Base-by-base conservation (phyloP, 2,113 vertebrate genomes). In the Istiophorus platypterus region DNA sequence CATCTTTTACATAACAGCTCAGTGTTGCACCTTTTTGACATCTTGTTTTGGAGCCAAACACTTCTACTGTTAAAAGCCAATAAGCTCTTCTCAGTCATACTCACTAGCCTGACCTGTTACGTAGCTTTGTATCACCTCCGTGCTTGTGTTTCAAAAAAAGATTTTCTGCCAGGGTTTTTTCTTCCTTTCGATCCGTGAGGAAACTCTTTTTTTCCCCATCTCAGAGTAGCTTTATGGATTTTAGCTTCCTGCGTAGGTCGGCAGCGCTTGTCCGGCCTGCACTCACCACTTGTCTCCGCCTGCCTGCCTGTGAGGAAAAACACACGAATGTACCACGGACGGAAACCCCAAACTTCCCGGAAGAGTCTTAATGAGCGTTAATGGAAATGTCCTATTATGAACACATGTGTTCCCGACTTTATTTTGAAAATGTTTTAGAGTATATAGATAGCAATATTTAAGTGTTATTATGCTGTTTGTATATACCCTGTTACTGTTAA, bases 401-500 rank as follows among this genome's bases (percentile, higher is more conserved):
- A 78, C 63, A 85, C 80, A 76, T 42, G 41, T 80, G 82, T 57
- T 70, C 74, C 72, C 75, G 85, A 67, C 63, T 73, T 85, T 63
- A 57, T 66, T 76, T 84, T 6, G 66, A 63, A 86, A 81, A 81
- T 66, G 77, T 84, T 79, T 88, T 81, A 89, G 81, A 85, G 82
- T 87, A 84, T 91, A 88, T 92, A 92, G 89, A 93, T 88, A 92
- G 94, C 92, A 94, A 93, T 93, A 94, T 93, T 88, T 87, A 88
- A 90, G 87, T 93, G 88, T 95, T 88, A 86, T 85, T 82, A 78
- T 81, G 73, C 73, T 52, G 89, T 88, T 87, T 86, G 76, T 91
- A 83, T 91, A 82, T 83, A 81, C 93, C 82, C 89, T 90, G 90
- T 85, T 76, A 77, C 84, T 79, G 87, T 91, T 81, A 27, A 84